These are phyloP conservation scores for Sparus aurata DNA, from an alignment of 2,797 vertebrate species.

Conservation along the genomic window DNA sequence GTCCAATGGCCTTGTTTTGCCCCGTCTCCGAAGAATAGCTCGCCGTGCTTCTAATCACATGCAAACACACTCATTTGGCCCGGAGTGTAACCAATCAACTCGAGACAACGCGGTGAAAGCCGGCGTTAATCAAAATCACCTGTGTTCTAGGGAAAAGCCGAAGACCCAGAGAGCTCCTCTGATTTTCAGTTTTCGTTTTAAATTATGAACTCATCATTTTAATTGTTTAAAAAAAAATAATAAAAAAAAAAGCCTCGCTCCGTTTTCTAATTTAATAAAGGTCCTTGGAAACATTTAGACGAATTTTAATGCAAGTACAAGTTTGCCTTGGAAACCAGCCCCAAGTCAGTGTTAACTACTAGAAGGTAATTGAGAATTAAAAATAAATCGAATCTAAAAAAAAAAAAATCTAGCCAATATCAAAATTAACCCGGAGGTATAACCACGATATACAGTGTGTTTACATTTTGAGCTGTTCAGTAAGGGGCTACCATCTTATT, in stretches of 20 bases:
- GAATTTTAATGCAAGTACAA: conserved; percentile 21
- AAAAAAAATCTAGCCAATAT: conserved; percentile 3
- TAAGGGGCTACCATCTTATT: not conserved
- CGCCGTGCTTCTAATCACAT: conserved; percentile 72
- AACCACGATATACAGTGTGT: conserved; percentile 1
- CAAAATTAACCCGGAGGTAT: conserved; percentile 53
- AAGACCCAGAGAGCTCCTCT: not conserved
- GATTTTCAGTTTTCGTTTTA: not conserved
- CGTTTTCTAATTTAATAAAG: not conserved
- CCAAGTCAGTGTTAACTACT: not conserved
- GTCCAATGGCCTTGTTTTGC: conserved; percentile 73
- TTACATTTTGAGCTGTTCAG: conserved; percentile 37
- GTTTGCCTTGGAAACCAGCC: not conserved
- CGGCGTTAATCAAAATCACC: conserved; percentile 67
- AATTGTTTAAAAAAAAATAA: not conserved
- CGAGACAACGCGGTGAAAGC: conserved; percentile 53
- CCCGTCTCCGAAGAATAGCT: conserved; percentile 66
- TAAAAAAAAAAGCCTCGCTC: not conserved
- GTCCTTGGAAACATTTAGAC: not conserved
- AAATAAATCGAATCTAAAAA: conserved; percentile 3
- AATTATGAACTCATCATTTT: conserved; percentile 6
- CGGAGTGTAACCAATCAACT: conserved; percentile 64
- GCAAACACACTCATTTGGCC: conserved; percentile 75
- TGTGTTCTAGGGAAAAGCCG: conserved; percentile 33
- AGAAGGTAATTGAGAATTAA: not conserved